Percentiles rank a stretch among this genome's conserved stretches.
phyloP scores from a whole-genome alignment of 2,888 invertebrate species.

The Amiota mariae region DNA sequence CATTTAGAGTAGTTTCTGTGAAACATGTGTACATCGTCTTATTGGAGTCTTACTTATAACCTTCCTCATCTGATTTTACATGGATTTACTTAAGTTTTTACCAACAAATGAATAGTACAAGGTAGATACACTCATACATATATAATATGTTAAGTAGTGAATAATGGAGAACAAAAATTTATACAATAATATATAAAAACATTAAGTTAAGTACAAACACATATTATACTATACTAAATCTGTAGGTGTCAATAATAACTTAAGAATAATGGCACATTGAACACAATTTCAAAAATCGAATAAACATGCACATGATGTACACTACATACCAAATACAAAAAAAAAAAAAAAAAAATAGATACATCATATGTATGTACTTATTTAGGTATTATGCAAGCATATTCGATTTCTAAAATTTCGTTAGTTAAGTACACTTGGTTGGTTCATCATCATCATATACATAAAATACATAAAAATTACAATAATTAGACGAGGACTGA shows the following conservation, averaged over 20 bases:
- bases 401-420: slow-evolving; percentile 8
- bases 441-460: not conserved
- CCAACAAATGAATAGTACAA: not conserved
- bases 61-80: too few relatives aligned
- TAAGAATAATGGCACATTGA: slow-evolving; percentile 64
- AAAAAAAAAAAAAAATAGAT: not conserved
- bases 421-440: slow-evolving; percentile 59
- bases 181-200: not conserved
- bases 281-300: slow-evolving; percentile 48
- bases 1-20: too few relatives aligned
- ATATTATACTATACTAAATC: too few relatives aligned
- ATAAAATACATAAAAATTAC: not conserved
- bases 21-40: too few relatives aligned
- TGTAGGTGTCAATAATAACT: slow-evolving; percentile 1
- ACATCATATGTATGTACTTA: not conserved
- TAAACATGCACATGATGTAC: not conserved
- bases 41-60: too few relatives aligned
- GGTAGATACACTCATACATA: too few relatives aligned
- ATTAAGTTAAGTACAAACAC: slow-evolving; percentile 20
- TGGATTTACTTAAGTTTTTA: too few relatives aligned
- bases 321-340: not conserved
- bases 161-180: too few relatives aligned
- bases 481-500: too few relatives aligned
- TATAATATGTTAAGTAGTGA: too few relatives aligned
- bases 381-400: not conserved